These are phyloP conservation scores for Andrena bicolor DNA, from an alignment of 2,888 invertebrate species.

Conservation along the genomic window DNA sequence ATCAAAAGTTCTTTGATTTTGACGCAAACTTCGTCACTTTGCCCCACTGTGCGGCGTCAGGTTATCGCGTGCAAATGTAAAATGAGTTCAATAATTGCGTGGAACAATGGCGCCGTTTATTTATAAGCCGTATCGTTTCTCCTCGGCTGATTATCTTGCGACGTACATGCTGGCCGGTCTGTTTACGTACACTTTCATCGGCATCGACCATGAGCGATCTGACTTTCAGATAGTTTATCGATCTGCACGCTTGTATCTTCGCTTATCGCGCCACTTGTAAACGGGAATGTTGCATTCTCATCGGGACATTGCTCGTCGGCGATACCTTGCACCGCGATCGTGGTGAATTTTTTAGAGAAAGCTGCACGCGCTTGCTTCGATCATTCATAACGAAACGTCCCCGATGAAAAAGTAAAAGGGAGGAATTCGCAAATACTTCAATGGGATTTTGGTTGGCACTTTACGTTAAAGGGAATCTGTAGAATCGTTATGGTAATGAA, in stretches of 20 bases:
- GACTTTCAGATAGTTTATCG: constrained; percentile 52
- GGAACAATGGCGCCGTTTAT: constrained; percentile 54
- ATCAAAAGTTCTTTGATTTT: too few species aligned
- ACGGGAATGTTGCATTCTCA: constrained; percentile 37
- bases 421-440: background rate
- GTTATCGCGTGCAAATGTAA: constrained; percentile 34
- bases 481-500: too few species aligned
- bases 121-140: constrained; percentile 43
- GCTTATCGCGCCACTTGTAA: constrained; percentile 26
- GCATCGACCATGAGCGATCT: constrained; percentile 33
- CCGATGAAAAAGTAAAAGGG: background rate
- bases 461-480: background rate
- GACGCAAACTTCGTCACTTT: too few species aligned
- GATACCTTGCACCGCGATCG: background rate
- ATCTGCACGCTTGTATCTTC: constrained; percentile 34
- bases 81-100: constrained; percentile 45
- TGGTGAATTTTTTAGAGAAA: constrained; percentile 16
- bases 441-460: background rate
- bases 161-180: constrained; percentile 23
- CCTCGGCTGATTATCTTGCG: constrained; percentile 40
- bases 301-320: constrained; percentile 3
- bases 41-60: constrained; percentile 24
- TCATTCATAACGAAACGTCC: background rate
- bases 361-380: background rate
- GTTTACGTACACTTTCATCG: constrained; percentile 53